Evolutionary conservation across 2,113 vertebrate species (phyloP).

Genomic region (Oxyruncus cristatus): DNA sequence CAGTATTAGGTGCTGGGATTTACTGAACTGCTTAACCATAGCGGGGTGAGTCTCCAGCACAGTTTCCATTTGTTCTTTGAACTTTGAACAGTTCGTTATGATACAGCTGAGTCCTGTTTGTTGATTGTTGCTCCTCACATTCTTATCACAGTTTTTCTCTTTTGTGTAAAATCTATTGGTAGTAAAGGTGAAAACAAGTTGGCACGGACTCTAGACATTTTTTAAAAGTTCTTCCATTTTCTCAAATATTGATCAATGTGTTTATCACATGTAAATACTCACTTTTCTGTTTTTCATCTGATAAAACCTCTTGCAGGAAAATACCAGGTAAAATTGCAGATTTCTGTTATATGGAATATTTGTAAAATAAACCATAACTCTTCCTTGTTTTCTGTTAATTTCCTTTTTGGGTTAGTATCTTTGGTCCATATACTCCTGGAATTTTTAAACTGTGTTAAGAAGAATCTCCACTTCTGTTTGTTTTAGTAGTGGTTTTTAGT

Average conservation of each 20-base stretch:
- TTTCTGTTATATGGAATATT: neutral
- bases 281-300: neutral
- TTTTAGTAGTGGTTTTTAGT: neutral
- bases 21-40: neutral
- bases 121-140: neutral
- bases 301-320: neutral
- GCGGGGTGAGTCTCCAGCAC: neutral
- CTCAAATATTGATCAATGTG: neutral
- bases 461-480: neutral
- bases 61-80: slow-evolving; percentile 2
- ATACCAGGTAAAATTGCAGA: neutral
- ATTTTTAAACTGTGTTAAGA: neutral
- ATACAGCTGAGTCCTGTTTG: neutral
- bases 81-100: slow-evolving; percentile 6
- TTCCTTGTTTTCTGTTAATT: neutral
- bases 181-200: neutral
- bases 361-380: neutral
- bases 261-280: neutral
- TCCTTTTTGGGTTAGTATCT: neutral
- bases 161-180: neutral
- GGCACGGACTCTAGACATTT: neutral
- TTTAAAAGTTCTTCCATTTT: neutral
- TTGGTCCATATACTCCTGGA: neutral
- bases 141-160: neutral
- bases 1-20: neutral